Base-by-base conservation (phyloP, 2,113 vertebrate genomes). In the Hippocampus zosterae region DNA sequence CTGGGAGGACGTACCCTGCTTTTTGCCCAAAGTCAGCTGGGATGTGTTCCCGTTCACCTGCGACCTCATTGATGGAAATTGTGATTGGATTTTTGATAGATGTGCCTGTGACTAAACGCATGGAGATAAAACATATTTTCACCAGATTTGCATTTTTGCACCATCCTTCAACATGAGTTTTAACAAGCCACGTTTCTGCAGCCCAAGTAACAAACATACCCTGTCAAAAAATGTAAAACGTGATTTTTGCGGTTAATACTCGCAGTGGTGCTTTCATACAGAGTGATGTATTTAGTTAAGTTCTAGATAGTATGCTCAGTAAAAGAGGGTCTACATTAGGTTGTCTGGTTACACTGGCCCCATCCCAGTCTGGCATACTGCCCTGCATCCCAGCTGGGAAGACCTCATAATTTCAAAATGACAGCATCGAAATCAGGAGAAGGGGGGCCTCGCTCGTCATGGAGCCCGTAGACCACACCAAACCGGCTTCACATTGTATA, bases 401-500 rank as follows among this genome's bases (percentile, higher is more conserved):
- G 70, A 42, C 56, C 53, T 48, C 62, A 73, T 71, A 52, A 77
- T 70, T 65, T 81, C 57, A 70, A 56, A 50, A 11, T 57, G 27
- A 40, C 7, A 67, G 52, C 41, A 72, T 76, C 56, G 63, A 60
- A 74, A 73, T 77, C 69, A 75, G 62, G 27, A 67, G 67, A 75
- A 50, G 37, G 73, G 63, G 55, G 67, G 48, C 42, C 66, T 65
- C 40, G 57, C 67, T 60, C 70, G n/a, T 13, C 73, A 61, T 33
- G 16, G 50, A 53, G 68, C 66, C 66, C 67, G 37, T 33, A 52
- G 3, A 29, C 41, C 42, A 70, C 61, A 52, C 50, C 57, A 65
- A 72, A 55, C 68, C 70, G 72, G 71, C 65, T 63, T 63, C 52
- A 65, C 65, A 66, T 67, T 77, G 9, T 80, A 68, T 76, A 73